phyloP scores from a whole-genome alignment of 2,888 invertebrate species.

The Nesidiocoris tenuis region DNA sequence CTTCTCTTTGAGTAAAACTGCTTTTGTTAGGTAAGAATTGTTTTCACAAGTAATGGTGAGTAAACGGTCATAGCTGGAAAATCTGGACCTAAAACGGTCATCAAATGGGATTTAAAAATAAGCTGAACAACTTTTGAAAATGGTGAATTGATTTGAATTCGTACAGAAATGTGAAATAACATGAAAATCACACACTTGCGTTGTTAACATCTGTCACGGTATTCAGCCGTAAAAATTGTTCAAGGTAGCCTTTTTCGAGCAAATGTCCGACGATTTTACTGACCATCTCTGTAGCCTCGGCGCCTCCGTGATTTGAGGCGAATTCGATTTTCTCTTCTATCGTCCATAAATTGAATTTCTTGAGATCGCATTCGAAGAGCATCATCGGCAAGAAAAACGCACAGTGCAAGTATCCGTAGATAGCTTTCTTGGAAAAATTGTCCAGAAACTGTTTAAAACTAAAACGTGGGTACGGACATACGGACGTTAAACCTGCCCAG shows the following conservation, averaged over 20 bases:
- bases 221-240: conserved; percentile 37
- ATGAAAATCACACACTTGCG: too few species aligned
- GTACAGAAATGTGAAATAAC: too few species aligned
- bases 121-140: too few species aligned
- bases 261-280: conserved; percentile 48
- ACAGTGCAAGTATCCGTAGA: conserved; percentile 44
- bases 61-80: too few species aligned
- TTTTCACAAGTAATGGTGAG: too few species aligned
- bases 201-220: too few species aligned
- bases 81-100: too few species aligned
- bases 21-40: too few species aligned
- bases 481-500: conserved; percentile 42
- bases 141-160: too few species aligned
- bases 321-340: conserved; percentile 30
- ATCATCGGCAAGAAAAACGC: conserved; percentile 48
- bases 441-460: conserved; percentile 36
- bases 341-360: conserved; percentile 1
- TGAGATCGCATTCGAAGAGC: conserved; percentile 11
- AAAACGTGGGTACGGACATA: conserved; percentile 33
- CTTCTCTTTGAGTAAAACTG: too few species aligned
- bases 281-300: conserved; percentile 39
- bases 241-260: conserved; percentile 50
- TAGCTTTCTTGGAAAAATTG: conserved; percentile 39
- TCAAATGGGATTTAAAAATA: too few species aligned
- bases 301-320: conserved; percentile 32